A percentile compares a stretch with the other conserved stretches of the same genome.
These are phyloP conservation scores for Meleagris gallopavo DNA, from an alignment of 2,113 vertebrate species.

Conservation along the genomic window DNA sequence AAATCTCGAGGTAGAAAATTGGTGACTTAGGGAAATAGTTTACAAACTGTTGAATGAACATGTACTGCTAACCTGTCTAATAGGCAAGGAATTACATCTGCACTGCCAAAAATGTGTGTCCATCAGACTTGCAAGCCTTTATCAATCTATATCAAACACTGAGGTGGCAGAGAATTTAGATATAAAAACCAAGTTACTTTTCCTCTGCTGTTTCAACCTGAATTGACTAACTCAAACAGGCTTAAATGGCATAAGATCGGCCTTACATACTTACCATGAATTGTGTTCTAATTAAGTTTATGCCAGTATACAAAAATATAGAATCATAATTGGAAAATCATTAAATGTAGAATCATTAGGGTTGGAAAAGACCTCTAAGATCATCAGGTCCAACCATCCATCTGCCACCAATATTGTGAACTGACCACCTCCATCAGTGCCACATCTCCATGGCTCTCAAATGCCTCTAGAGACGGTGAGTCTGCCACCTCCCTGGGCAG, in stretches of 20 bases:
- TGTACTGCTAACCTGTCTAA: background rate
- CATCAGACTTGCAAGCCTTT: background rate
- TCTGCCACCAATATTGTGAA: too few relatives aligned
- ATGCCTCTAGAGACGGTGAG: too few relatives aligned
- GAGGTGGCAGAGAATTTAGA: background rate
- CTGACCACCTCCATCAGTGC: too few relatives aligned
- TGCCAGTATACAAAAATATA: background rate
- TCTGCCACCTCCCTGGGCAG: too few relatives aligned
- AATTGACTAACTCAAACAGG: background rate
- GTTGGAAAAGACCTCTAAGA: too few relatives aligned
- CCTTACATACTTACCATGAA: background rate
- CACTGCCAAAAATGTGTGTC: background rate
- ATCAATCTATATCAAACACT: background rate
- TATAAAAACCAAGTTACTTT: background rate
- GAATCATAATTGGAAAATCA: too few relatives aligned
- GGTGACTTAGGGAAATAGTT: background rate
- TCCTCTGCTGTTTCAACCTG: background rate
- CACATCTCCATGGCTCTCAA: too few relatives aligned
- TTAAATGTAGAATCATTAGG: too few relatives aligned
- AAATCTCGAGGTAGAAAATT: background rate
- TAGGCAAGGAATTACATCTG: background rate
- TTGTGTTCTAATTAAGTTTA: background rate
- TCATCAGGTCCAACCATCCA: too few relatives aligned
- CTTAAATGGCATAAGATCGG: background rate
- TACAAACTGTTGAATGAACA: background rate